Evolutionary conservation across 2,113 vertebrate genomes (phyloP).

Genomic region (Pelobates fuscus): DNA sequence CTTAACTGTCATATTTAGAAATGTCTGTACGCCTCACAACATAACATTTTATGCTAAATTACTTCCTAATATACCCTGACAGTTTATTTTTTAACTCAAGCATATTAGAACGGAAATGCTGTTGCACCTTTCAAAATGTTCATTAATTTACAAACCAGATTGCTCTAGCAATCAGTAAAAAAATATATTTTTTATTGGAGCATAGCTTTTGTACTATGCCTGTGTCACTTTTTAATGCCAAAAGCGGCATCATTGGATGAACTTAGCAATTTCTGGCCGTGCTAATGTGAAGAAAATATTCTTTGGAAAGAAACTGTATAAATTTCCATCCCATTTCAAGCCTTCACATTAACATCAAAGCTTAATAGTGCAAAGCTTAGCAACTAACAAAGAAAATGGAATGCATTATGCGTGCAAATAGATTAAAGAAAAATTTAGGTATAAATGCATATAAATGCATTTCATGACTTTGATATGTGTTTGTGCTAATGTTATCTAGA

Average conservation of each 20-base stretch:
- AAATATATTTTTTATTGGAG: slow-evolving; percentile 56
- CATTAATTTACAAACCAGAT: slow-evolving; percentile 53
- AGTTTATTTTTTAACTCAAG: slow-evolving; percentile 5
- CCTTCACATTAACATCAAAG: slow-evolving; percentile 58
- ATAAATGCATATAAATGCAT: slow-evolving; percentile 47
- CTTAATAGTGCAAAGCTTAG: slow-evolving; percentile 44
- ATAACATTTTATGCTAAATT: slow-evolving; percentile 41
- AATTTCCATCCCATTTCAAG: slow-evolving; percentile 64
- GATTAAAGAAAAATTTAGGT: slow-evolving; percentile 45
- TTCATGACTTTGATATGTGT: slow-evolving; percentile 53
- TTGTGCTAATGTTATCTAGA: slow-evolving; percentile 52
- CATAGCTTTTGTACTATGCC: slow-evolving; percentile 50
- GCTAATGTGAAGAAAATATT: slow-evolving; percentile 63
- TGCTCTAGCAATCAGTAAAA: slow-evolving; percentile 34
- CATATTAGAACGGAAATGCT: background rate
- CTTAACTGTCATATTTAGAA: no score
- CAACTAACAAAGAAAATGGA: slow-evolving; percentile 51
- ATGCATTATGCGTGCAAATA: slow-evolving; percentile 46
- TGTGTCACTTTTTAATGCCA: slow-evolving; percentile 50
- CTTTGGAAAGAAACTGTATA: slow-evolving; percentile 56
- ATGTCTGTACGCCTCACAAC: background rate
- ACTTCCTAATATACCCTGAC: background rate
- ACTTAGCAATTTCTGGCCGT: slow-evolving; percentile 55
- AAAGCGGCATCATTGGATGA: slow-evolving; percentile 52
- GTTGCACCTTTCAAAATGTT: slow-evolving; percentile 26